These are phyloP conservation scores for Eubasilissa splendida DNA, from an alignment of 2,888 invertebrate genomes.

Conservation along the genomic window DNA sequence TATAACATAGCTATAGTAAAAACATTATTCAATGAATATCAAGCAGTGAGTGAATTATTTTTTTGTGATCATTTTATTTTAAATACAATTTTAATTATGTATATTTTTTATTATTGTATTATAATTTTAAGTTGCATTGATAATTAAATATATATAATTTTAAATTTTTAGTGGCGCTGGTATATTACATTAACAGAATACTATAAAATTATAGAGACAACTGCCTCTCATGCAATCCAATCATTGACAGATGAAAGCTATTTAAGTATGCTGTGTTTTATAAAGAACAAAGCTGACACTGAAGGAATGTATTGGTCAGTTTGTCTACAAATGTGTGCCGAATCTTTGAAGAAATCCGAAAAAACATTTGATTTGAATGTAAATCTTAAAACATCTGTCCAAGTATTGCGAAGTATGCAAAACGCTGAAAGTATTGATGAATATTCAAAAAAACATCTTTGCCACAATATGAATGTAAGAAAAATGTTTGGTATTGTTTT, in stretches of 20 bases:
- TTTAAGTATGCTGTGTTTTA: slow-evolving; percentile 20
- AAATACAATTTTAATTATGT: slow-evolving; percentile 24
- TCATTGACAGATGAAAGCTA: slow-evolving; percentile 41
- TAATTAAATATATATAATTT: not conserved
- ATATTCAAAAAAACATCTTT: slow-evolving; percentile 9
- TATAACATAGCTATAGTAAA: slow-evolving; percentile 63
- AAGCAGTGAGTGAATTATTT: slow-evolving; percentile 63
- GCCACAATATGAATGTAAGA: slow-evolving; percentile 40
- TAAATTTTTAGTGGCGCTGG: slow-evolving; percentile 62
- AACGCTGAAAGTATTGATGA: slow-evolving; percentile 19
- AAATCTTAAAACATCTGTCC: slow-evolving; percentile 17
- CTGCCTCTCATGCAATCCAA: slow-evolving; percentile 30
- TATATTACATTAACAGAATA: slow-evolving; percentile 38
- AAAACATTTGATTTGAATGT: slow-evolving; percentile 19
- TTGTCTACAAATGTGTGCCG: slow-evolving; percentile 24
- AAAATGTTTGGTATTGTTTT: not conserved
- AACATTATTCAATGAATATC: slow-evolving; percentile 65
- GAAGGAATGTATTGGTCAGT: slow-evolving; percentile 55
- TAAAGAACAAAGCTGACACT: slow-evolving; percentile 41
- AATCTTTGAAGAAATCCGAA: slow-evolving; percentile 20
- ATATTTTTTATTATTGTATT: not conserved
- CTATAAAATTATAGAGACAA: slow-evolving; percentile 39
- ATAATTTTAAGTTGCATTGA: not conserved
- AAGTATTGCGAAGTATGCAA: slow-evolving; percentile 5
- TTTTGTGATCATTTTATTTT: not conserved